Conservation (phyloP, 2,888 invertebrate genomes). For the Drosophila meridionalis region DNA sequence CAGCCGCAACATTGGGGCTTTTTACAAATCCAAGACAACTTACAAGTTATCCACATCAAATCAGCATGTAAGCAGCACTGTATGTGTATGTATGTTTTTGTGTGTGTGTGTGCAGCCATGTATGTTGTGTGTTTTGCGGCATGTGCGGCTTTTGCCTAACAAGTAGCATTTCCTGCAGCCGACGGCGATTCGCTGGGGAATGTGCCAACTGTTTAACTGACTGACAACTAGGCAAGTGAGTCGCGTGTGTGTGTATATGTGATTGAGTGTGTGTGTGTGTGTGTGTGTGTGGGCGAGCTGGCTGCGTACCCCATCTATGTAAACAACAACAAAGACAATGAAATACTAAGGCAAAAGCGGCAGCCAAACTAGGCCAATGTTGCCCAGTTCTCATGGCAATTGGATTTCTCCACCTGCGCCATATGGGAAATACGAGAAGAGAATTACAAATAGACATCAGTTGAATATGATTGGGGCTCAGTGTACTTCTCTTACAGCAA, state of each 20-base stretch:
- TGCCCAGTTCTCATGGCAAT: slow-evolving; percentile 22
- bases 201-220: slow-evolving; percentile 68
- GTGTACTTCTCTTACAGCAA: neutral
- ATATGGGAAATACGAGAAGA: slow-evolving; percentile 16
- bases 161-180: slow-evolving; percentile 72
- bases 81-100: slow-evolving; percentile 10
- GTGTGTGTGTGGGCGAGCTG: neutral
- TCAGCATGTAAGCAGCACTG: slow-evolving; percentile 44
- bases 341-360: neutral
- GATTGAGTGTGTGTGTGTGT: neutral
- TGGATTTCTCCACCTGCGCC: slow-evolving; percentile 15
- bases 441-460: slow-evolving; percentile 11
- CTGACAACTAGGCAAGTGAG: slow-evolving; percentile 63
- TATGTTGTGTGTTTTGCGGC: slow-evolving; percentile 53
- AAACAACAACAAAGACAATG: slow-evolving; percentile 27
- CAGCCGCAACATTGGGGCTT: slow-evolving; percentile 36
- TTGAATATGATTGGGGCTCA: neutral
- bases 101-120: slow-evolving; percentile 14
- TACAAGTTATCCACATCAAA: slow-evolving; percentile 65
- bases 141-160: slow-evolving; percentile 64
- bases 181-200: slow-evolving; percentile 57
- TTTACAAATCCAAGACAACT: slow-evolving; percentile 57
- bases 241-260: slow-evolving; percentile 17
- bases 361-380: slow-evolving; percentile 12
- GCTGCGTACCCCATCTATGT: slow-evolving; percentile 3